These are phyloP conservation scores for Muscicapa comitata DNA, from an alignment of 2,797 vertebrate genomes.

Conservation along the genomic window DNA sequence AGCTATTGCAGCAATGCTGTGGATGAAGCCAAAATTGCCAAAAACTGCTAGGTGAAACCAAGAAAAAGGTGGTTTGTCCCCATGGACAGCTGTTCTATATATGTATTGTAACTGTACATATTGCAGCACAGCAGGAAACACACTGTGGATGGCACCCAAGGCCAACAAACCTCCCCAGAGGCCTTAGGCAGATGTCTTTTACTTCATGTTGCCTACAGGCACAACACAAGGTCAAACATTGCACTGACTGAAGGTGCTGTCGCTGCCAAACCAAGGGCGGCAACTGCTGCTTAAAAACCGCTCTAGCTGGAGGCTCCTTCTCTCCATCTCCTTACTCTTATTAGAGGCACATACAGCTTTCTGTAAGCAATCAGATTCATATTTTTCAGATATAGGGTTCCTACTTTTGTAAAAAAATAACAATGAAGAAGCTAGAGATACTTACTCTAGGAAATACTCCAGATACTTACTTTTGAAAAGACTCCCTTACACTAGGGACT, in stretches of 20 bases:
- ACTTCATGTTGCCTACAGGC: neutral
- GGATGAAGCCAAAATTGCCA: neutral
- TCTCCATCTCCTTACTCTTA: neutral
- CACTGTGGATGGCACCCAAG: neutral
- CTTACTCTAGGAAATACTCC: neutral
- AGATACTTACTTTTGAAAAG: neutral
- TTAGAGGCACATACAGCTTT: neutral
- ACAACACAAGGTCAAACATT: neutral
- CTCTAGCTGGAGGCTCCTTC: neutral
- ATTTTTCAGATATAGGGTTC: neutral
- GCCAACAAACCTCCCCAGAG: neutral
- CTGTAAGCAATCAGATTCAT: neutral
- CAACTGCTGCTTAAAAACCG: neutral
- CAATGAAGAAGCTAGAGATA: neutral
- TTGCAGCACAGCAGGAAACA: neutral
- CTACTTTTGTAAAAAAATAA: neutral
- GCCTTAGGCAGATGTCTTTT: neutral
- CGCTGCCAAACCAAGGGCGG: neutral
- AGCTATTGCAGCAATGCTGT: accelerated
- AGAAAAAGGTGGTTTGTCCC: neutral
- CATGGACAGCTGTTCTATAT: neutral
- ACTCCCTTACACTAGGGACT: neutral
- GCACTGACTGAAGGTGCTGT: neutral
- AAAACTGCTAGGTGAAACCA: neutral
- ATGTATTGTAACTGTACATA: neutral